These are phyloP conservation scores for Cladorhizidae sp. DNA, from an alignment of 37 sponge, comb jelly and placozoan genomes.

Conservation along the genomic window DNA sequence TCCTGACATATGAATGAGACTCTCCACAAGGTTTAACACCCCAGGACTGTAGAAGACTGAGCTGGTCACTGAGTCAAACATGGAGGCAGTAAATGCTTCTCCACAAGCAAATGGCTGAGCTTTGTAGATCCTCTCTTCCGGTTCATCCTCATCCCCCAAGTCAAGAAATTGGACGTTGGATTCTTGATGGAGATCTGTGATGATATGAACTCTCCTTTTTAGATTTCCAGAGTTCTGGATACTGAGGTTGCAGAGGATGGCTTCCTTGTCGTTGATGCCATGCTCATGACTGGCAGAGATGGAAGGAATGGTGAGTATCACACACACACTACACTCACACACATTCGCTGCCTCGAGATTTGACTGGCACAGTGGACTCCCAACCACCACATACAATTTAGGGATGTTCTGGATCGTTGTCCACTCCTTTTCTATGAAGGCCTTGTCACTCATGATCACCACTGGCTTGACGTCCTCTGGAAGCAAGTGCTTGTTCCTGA, in stretches of 20 bases:
- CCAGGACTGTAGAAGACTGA: conserved; percentile 56
- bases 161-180: conserved; percentile 81
- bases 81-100: conserved; percentile 50
- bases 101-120: conserved; percentile 74
- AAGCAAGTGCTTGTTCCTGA: conserved; percentile 33
- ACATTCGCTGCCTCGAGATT: conserved; percentile 44
- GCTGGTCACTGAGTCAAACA: conserved; percentile 68
- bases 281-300: conserved; percentile 9
- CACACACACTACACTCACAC: conserved; percentile 44
- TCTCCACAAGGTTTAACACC: conserved; percentile 24
- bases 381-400: conserved; percentile 49
- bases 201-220: conserved; percentile 17
- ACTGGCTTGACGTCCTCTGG: conserved; percentile 33
- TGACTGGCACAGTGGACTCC: conserved; percentile 52
- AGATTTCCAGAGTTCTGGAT: conserved; percentile 32
- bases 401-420: conserved; percentile 23
- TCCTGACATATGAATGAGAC: conserved; percentile 24
- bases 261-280: conserved; percentile 70
- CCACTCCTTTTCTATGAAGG: conserved; percentile 72
- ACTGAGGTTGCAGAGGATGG: conserved; percentile 63
- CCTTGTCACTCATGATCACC: conserved; percentile 56
- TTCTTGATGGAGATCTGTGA: conserved; percentile 61
- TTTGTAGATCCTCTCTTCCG: conserved; percentile 33
- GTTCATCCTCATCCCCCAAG: conserved; percentile 65
- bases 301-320: conserved; percentile 38